Evolutionary conservation across 2,888 invertebrate species (phyloP), one percentile per base, ranked within the genome.

Genomic region (Ochlodes sylvanus): DNA sequence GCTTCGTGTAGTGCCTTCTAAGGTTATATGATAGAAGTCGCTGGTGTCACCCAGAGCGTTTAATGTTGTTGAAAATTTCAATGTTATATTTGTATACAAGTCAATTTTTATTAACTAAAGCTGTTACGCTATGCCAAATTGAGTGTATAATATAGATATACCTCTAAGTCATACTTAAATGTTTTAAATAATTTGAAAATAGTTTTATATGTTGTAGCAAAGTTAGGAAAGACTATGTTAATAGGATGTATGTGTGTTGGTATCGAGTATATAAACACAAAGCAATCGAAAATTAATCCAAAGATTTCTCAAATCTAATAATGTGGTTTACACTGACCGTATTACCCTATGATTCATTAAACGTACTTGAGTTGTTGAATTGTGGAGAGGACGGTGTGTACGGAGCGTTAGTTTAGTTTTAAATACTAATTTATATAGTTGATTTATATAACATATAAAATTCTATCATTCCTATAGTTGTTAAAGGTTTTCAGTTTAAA

Each of bases 401-500:
- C 12, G 50, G 44, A 19, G 50, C 19, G 7, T 50, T 50, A 50
- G 50, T 50, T 50, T 50, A 55, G 41, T 68, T 65, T 17, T 19
- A 57, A 65, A 64, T 34, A 60, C 54, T 58, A 50, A 69, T 63
- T 63, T 41, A 65, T 63, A 34, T 68, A 69, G 56, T 67, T 63
- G 32, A 50, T 19, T 50, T 50, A 50, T 50, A 50, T 12, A 19
- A 19, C 6, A 50, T 19, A 50, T 50, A 19, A 15, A 65, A 66
- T 78, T 78, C 71, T 78, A 83, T 83, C 88, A 89, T 88, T 88
- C 88, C 88, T 85, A 77, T 86, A 85, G 77, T 78, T 76, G 79
- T 78, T 75, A 77, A 73, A 74, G 73, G 79, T 78, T 82, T 82
- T 78, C 63, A 75, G 72, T 70, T 73, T 75, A 74, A 50, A 74